Percentiles rank a stretch among this genome's conserved stretches.
These are phyloP conservation scores for Coreoperca whiteheadi DNA, from an alignment of 2,113 vertebrate genomes.

Conservation along the genomic window DNA sequence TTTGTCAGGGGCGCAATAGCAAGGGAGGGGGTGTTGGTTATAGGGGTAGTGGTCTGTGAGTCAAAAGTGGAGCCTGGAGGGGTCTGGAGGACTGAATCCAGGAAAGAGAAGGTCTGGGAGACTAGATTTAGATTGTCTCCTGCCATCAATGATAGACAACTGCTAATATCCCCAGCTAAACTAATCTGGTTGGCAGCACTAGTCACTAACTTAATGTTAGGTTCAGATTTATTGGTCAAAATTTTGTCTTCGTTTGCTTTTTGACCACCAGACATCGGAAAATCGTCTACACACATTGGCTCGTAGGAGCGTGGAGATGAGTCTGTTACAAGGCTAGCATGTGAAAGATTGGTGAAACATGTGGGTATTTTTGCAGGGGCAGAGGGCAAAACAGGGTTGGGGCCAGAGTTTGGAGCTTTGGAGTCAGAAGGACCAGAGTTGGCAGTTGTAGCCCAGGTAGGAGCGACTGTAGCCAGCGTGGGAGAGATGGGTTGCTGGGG, in stretches of 20 bases:
- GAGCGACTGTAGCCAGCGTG: conserved; percentile 36
- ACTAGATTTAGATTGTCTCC: conserved; percentile 80
- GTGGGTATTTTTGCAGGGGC: conserved; percentile 57
- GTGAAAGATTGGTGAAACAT: conserved; percentile 60
- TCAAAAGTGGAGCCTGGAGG: conserved; percentile 72
- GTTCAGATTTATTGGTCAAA: conserved; percentile 41
- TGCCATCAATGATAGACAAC: conserved; percentile 65
- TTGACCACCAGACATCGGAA: conserved; percentile 33
- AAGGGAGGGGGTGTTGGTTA: conserved; percentile 69
- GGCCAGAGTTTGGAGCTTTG: conserved; percentile 36
- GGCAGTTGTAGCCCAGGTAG: conserved; percentile 40
- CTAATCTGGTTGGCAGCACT: conserved; percentile 21
- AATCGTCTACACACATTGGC: conserved; percentile 69
- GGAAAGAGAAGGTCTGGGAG: conserved; percentile 83
- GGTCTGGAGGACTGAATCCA: conserved; percentile 83
- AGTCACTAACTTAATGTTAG: not conserved
- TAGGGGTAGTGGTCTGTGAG: conserved; percentile 71
- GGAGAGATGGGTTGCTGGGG: conserved; percentile 67
- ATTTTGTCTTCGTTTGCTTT: conserved; percentile 40
- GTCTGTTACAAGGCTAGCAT: conserved; percentile 45
- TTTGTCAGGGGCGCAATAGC: conserved; percentile 43
- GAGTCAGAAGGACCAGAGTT: conserved; percentile 48
- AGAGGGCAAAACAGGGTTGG: conserved; percentile 42
- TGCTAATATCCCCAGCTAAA: conserved; percentile 39
- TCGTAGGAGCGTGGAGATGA: conserved; percentile 62